A percentile compares a stretch with the other conserved stretches of the same genome.
These are phyloP conservation scores for Chrysocyon brachyurus DNA, from an alignment of 2,797 vertebrate species.

Conservation along the genomic window DNA sequence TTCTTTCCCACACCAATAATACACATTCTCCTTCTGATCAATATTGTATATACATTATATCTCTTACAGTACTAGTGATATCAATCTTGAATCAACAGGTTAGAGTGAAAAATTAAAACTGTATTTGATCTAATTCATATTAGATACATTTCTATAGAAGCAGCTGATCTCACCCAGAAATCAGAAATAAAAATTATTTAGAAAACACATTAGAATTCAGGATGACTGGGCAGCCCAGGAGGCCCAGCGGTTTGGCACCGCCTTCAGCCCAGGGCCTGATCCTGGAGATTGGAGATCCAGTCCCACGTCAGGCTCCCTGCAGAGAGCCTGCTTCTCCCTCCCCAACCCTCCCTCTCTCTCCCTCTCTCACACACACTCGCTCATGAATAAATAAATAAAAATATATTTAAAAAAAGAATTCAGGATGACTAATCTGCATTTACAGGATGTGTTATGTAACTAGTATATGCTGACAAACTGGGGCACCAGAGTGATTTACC, in stretches of 20 bases:
- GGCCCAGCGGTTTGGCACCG: too few species aligned
- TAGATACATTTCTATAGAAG: not conserved
- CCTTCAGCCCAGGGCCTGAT: too few species aligned
- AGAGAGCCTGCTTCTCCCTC: too few species aligned
- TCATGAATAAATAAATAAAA: too few species aligned
- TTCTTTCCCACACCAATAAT: not conserved
- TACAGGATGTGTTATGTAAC: not conserved
- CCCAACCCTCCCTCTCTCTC: too few species aligned
- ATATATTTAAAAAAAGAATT: not conserved
- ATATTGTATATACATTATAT: not conserved
- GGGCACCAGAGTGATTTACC: not conserved
- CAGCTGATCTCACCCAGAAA: not conserved
- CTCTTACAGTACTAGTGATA: not conserved
- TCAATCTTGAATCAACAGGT: not conserved
- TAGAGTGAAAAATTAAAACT: not conserved
- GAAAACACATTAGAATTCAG: slow-evolving; percentile 18
- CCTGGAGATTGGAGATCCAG: too few species aligned
- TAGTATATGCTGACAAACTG: not conserved
- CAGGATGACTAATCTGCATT: not conserved
- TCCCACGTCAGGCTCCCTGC: too few species aligned
- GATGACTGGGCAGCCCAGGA: not conserved
- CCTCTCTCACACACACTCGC: too few species aligned
- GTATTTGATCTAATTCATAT: not conserved
- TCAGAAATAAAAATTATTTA: slow-evolving; percentile 2
- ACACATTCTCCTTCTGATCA: not conserved